phyloP scores from a whole-genome alignment of 2,888 invertebrate genomes.

The Coleophora flavipennella region DNA sequence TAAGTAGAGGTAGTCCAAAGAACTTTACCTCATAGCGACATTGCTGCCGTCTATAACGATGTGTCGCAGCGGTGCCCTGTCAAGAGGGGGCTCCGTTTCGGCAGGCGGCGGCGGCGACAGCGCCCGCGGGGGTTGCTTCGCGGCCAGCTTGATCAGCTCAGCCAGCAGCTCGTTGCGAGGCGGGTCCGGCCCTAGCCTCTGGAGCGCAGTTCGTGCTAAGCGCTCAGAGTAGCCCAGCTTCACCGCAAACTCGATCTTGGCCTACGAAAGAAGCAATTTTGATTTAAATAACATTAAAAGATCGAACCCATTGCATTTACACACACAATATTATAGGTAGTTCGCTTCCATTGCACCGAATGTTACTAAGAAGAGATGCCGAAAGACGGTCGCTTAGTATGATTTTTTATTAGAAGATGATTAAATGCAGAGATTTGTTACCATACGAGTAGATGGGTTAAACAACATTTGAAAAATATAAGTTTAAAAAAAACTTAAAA shows the following conservation, averaged over 20 bases:
- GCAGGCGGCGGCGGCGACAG: slow-evolving; percentile 42
- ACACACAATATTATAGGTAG: no score
- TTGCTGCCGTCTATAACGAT: slow-evolving; percentile 96
- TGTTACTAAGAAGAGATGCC: no score
- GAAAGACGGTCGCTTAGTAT: no score
- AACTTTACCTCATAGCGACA: slow-evolving; percentile 87
- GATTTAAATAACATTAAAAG: no score
- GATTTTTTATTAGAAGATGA: no score
- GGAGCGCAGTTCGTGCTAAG: slow-evolving; percentile 85
- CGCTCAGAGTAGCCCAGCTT: slow-evolving; percentile 94
- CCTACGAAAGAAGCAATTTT: slow-evolving; percentile 38
- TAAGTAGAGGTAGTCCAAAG: no score
- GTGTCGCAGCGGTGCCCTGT: slow-evolving; percentile 72
- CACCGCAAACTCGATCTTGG: slow-evolving; percentile 89
- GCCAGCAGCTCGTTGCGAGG: slow-evolving; percentile 90
- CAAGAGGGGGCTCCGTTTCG: slow-evolving; percentile 46
- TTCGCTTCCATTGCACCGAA: no score
- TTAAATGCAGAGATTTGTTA: no score
- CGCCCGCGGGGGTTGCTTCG: slow-evolving; percentile 59
- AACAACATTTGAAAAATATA: no score
- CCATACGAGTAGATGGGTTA: no score
- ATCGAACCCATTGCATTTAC: no score
- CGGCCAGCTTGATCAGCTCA: slow-evolving; percentile 88
- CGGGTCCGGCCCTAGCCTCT: slow-evolving; percentile 87
- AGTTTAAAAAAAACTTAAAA: no score